Conservation (phyloP, 2,888 invertebrate genomes). For the Scrobipalpa costella region DNA sequence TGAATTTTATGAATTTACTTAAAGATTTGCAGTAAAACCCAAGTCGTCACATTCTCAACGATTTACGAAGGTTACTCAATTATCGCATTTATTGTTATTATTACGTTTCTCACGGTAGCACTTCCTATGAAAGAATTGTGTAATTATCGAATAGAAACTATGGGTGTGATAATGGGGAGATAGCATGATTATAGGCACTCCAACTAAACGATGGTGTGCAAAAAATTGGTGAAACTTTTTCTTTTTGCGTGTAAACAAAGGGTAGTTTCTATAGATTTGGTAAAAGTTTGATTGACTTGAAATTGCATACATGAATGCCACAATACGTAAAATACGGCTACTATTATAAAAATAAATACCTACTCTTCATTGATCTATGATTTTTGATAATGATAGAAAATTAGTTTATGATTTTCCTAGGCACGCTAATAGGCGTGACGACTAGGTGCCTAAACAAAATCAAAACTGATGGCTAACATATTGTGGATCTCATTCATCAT, state of each 20-base stretch:
- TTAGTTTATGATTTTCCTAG: too few species aligned
- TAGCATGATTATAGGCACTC: slow-evolving; percentile 19
- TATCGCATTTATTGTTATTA: background rate
- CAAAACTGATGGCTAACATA: too few species aligned
- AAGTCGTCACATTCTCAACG: too few species aligned
- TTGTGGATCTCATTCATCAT: too few species aligned
- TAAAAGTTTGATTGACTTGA: slow-evolving; percentile 17
- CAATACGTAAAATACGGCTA: background rate
- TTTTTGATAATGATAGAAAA: too few species aligned
- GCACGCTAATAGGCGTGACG: too few species aligned
- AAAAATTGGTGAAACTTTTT: slow-evolving; percentile 17
- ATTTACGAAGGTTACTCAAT: background rate
- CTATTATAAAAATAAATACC: too few species aligned
- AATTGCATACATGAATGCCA: background rate
- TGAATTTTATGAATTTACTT: too few species aligned
- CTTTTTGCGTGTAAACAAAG: slow-evolving; percentile 1
- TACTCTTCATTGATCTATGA: too few species aligned
- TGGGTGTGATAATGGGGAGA: slow-evolving; percentile 8
- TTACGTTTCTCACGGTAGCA: slow-evolving; percentile 16
- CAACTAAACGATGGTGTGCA: slow-evolving; percentile 10
- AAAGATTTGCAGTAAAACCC: too few species aligned
- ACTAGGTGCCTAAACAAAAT: too few species aligned
- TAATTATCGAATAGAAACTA: slow-evolving; percentile 13
- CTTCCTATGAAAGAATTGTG: background rate
- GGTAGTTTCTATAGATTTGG: slow-evolving; percentile 6